phyloP scores from a whole-genome alignment of 2,888 invertebrate genomes.

The Ametastegia equiseti region DNA sequence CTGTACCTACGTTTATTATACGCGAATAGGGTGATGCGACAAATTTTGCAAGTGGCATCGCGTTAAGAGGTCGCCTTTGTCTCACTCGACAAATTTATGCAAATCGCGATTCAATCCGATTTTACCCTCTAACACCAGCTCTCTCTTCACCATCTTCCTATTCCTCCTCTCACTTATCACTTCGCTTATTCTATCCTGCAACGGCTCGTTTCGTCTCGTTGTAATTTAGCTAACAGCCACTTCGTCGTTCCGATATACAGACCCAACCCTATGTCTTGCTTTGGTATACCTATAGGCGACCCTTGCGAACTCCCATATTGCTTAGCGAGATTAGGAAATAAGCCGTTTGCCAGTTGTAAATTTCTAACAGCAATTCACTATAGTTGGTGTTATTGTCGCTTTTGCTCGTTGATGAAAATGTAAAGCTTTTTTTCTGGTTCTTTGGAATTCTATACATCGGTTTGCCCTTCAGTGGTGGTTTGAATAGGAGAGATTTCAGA shows the following conservation, averaged over 20 bases:
- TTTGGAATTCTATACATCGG: no score
- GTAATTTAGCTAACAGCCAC: slow-evolving; percentile 48
- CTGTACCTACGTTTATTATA: not conserved
- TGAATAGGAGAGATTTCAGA: not conserved
- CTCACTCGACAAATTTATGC: slow-evolving; percentile 49
- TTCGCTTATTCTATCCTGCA: not conserved
- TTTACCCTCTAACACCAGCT: slow-evolving; percentile 46
- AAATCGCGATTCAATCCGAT: slow-evolving; percentile 45
- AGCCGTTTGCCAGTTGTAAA: slow-evolving; percentile 27
- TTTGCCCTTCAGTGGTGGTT: no score
- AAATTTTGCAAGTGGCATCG: slow-evolving; percentile 5
- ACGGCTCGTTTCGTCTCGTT: slow-evolving; percentile 18
- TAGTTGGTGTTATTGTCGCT: not conserved
- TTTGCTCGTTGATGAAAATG: not conserved
- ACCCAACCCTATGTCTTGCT: not conserved
- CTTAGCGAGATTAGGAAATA: slow-evolving; percentile 18
- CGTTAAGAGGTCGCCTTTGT: slow-evolving; percentile 32
- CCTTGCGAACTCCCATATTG: not conserved
- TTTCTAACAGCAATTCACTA: not conserved
- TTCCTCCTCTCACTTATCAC: slow-evolving; percentile 1
- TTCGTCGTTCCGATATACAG: slow-evolving; percentile 26
- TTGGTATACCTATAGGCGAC: not conserved
- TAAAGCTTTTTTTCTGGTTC: not conserved
- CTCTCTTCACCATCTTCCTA: slow-evolving; percentile 46
- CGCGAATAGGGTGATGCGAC: not conserved